Evolutionary conservation across 1,140 invertebrate genomes (phyloP), one percentile per base, ranked within the genome.

Genomic region (Campoletis sonorensis): DNA sequence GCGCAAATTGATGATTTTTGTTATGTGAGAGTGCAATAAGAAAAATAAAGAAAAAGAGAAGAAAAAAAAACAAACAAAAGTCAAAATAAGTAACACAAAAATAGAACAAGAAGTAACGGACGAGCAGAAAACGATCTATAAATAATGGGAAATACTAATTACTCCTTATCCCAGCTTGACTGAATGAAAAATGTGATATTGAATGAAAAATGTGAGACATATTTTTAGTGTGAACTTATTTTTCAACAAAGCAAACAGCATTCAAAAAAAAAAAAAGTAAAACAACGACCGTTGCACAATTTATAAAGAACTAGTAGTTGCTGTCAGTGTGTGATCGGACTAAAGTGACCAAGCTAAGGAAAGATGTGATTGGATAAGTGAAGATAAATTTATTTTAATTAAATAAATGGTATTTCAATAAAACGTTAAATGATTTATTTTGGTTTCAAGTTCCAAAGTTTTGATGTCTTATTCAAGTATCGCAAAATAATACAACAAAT

Each of bases 391-490:
- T 15, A 26, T 54, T 54, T 51, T 13, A 23, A 64, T 27, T 58
- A 11, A 15, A 67, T 67, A 1, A 67, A 27, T n/a, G 4, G 23
- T 30, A 73, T 23, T 18, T 37, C n/a, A 26, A 51, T 73, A 51
- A 40, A 49, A 73, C 45, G 33, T 26, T 1, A 58, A 73, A 30
- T 51, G 51, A 23, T 37, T 51, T 73, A 49, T 73, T 49, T 26
- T 67, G 4, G 11, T 67, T 23, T n/a, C n/a, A 26, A 30, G 21
- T 67, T 23, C 3, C 13, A 70, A 45, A 75, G 45, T 58, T 54
- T 75, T 49, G 72, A 30, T 58, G 72, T 75, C 58, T 75, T 30
- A 54, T 33, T 1, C 45, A 54, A 75, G 61, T 21, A 26, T 7
- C 3, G 33, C 26, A 16, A 67, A 13, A 26, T 10, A 27, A 33